Conservation (phyloP, 2,888 invertebrate species). For the Caenorhabditis sinica region DNA sequence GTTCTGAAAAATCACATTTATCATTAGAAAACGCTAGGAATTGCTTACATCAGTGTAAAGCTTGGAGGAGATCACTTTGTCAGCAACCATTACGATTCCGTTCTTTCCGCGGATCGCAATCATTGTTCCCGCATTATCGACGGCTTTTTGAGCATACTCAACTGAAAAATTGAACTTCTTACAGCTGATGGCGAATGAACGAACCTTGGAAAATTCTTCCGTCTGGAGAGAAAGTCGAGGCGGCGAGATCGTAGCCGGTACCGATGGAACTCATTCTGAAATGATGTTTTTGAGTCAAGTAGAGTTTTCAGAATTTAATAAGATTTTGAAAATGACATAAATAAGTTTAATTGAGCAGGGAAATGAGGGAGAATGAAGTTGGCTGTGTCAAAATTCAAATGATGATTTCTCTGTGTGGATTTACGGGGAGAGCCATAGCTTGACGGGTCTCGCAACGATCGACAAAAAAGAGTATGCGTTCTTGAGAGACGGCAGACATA, state of each 20-base stretch:
- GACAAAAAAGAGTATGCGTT: constrained; percentile 24
- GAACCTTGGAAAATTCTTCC: constrained; percentile 96
- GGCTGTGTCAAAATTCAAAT: constrained; percentile 46
- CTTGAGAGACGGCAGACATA: constrained; percentile 29
- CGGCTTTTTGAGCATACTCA: constrained; percentile 99
- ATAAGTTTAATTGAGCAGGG: not conserved
- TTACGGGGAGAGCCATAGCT: constrained; percentile 16
- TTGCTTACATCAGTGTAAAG: constrained; percentile 86
- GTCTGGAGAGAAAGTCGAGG: constrained; percentile 99
- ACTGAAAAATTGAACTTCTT: constrained; percentile 84
- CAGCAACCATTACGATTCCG: constrained; percentile 97
- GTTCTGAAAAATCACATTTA: constrained; percentile 66
- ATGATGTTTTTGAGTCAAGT: not conserved
- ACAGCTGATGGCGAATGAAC: not conserved
- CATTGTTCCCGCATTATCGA: constrained; percentile 96
- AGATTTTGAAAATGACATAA: not conserved
- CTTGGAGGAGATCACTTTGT: constrained; percentile 88
- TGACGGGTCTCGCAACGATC: constrained; percentile 48
- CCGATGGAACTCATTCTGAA: constrained; percentile 93
- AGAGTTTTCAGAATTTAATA: too few relatives aligned
- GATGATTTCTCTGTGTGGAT: constrained; percentile 61
- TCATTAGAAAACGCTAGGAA: not conserved
- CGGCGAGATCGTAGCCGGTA: constrained; percentile 98
- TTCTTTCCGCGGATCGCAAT: constrained; percentile 96
- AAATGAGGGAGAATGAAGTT: not conserved